Conservation (phyloP, 2,888 invertebrate species). For the Chloroclystis v-ata region DNA sequence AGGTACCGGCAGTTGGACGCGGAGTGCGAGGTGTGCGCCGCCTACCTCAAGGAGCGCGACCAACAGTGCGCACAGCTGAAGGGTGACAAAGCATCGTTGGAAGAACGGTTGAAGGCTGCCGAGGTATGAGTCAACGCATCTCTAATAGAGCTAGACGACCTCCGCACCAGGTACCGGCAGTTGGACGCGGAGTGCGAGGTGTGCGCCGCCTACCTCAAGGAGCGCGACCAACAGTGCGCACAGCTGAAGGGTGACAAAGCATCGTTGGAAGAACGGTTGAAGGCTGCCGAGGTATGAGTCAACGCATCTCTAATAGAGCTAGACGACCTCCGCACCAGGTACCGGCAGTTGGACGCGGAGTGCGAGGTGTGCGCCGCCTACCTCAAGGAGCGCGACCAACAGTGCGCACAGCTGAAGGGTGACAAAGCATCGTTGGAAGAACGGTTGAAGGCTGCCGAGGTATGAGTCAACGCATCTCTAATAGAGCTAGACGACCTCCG, state of each 20-base stretch:
- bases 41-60: constrained; percentile 54
- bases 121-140: not conserved
- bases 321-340: constrained; percentile 46
- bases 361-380: constrained; percentile 64
- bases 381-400: constrained; percentile 53
- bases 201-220: constrained; percentile 54
- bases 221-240: constrained; percentile 53
- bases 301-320: too few relatives aligned
- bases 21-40: constrained; percentile 66
- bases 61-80: constrained; percentile 50
- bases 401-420: constrained; percentile 48
- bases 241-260: constrained; percentile 48
- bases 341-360: constrained; percentile 65
- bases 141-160: constrained; percentile 47
- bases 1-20: constrained; percentile 63
- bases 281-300: not conserved
- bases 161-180: constrained; percentile 56
- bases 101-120: constrained; percentile 3
- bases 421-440: constrained; percentile 38
- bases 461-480: too few relatives aligned
- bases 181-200: constrained; percentile 69
- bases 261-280: constrained; percentile 22
- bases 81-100: constrained; percentile 42
- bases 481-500: constrained; percentile 49
- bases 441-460: not conserved